Evolutionary conservation across 2,888 invertebrate species (phyloP), one percentile per base, ranked within the genome.

Genomic region (Sericinus montela): DNA sequence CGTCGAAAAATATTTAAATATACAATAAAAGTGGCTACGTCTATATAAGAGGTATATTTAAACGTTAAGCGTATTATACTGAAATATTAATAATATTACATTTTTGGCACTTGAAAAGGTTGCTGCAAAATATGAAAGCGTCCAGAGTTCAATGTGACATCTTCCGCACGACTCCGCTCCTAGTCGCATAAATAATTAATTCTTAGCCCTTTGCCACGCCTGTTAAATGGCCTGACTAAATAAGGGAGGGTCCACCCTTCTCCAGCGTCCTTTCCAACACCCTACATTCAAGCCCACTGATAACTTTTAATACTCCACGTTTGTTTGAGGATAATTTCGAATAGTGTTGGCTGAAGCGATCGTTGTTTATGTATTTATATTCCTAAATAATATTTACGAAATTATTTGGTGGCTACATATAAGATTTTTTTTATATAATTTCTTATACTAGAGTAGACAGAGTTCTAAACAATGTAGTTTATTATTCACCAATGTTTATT

Each of bases 141-240:
- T 59, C 63, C 62, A 60, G 59, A 60, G 60, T 54, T 56, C 55
- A 48, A 55, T 55, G 60, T 63, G 65, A 66, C 65, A 65, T 65
- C 65, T 64, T 65, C 60, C 60, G 58, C 59, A 59, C 63, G 60
- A 58, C 60, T 61, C 64, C 58, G 59, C 59, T 63, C 64, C 60
- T 62, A 60, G 63, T 58, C 51, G 55, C 61, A 63, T 76, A 59
- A 75, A 83, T 81, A 75, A 82, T 83, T 82, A 78, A 86, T 75
- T 56, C 58, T 63, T 61, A 81, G 77, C 84, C 86, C 84, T 86
- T 83, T 81, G 77, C 71, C 74, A 70, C 70, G 72, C 67, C 72
- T 74, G 81, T 73, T 79, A 84, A 86, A 86, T 84, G 82, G 81
- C 78, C 77, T 82, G 83, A 78, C 82, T 82, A 84, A 86, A 83